Evolutionary conservation across 2,797 vertebrate genomes (phyloP).

Genomic region (Sebastes trivittatus): DNA sequence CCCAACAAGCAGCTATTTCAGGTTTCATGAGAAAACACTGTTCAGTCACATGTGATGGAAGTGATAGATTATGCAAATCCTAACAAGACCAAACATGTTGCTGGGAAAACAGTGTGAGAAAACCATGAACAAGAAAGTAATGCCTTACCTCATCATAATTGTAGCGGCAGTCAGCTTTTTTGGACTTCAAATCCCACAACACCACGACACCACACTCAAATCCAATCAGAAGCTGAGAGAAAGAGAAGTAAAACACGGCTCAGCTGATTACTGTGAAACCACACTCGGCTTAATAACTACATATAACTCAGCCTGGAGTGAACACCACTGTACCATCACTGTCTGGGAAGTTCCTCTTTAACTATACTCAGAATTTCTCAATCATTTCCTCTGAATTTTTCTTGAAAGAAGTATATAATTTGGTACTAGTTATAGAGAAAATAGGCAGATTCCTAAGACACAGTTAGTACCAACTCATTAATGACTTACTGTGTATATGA

Average conservation of each 20-base stretch:
- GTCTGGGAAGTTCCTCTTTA: neutral
- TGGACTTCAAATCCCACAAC: slow-evolving; percentile 97
- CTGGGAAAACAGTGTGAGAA: neutral
- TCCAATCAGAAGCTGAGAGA: slow-evolving; percentile 94
- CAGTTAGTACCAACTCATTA: neutral
- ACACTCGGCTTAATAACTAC: neutral
- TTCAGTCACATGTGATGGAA: neutral
- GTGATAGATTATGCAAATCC: neutral
- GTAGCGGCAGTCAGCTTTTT: slow-evolving; percentile 98
- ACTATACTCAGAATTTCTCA: neutral
- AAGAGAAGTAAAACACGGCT: slow-evolving; percentile 30
- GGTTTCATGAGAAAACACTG: neutral
- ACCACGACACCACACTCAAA: slow-evolving; percentile 96
- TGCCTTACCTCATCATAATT: slow-evolving; percentile 95
- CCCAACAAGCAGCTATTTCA: neutral
- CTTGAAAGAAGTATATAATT: neutral
- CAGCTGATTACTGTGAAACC: slow-evolving; percentile 18
- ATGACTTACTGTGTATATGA: neutral
- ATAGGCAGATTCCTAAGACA: neutral
- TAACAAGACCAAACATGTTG: neutral
- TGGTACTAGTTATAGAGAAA: neutral
- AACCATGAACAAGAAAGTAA: slow-evolving; percentile 10
- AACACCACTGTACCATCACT: neutral
- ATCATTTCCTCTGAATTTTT: neutral
- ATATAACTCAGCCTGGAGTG: neutral